Evolutionary conservation across 1,140 invertebrate genomes (phyloP), one percentile per base, ranked within the genome.

Genomic region (Protaetia brevitarsis): DNA sequence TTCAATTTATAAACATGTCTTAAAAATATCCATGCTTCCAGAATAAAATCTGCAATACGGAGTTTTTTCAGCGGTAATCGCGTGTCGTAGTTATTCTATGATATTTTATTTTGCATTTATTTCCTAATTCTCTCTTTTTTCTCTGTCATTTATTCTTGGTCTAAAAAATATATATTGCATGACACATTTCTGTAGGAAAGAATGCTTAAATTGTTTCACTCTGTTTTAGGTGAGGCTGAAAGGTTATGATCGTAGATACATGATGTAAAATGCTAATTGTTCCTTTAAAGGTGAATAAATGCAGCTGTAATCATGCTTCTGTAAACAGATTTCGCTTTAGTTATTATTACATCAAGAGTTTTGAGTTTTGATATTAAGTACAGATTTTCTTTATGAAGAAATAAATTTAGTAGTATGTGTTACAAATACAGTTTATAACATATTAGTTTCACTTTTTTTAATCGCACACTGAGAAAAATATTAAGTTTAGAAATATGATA

Each of bases 11-110:
- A 62, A 37, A 62, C 60, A 30, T 26, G 19, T 34, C 30, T 62
- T n/a, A 62, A 62, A 36, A 62, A 62, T 36, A 62, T 62, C 60
- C 60, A 36, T n/a, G 28, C 57, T 28, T 31, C 41, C 41, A 51
- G 41, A 51, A 51, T 51, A 51, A 51, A 51, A 51, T 51, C 41
- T 51, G 41, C 41, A 51, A 19, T 23, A 51, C n/a, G 5, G n/a
- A 51, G n/a, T 51, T 19, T 51, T 13, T 51, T 16, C 5, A 3
- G 16, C 41, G 5, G 6, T 23, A 3, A 36, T 8, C 34, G 34
- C 2, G 7, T n/a, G n/a, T n/a, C 41, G 26, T 23, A 51, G 6
- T 10, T 36, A 7, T 51, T 51, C 11, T 6, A 5, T 23, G 23
- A 45, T 19, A 6, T 7, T 45, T 2, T 16, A 16, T 41, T 16